Base-by-base conservation (phyloP, 2,888 invertebrate species). In the Lagria hirta region DNA sequence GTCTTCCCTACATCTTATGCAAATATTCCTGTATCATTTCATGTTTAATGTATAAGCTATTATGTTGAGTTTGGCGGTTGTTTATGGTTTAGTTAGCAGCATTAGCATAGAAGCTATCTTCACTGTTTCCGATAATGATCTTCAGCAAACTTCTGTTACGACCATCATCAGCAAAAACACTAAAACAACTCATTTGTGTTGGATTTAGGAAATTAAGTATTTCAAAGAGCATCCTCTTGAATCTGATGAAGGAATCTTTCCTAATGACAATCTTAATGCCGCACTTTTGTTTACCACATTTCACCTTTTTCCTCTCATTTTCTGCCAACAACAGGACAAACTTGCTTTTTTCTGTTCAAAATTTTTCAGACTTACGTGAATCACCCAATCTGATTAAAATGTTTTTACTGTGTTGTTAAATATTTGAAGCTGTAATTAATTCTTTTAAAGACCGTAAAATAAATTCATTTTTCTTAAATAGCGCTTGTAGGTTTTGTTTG, bases 21-120 rank as follows among this genome's bases (percentile, higher is more conserved):
- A 66, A 68, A 68, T 68, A 60, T 52, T 50, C 61, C 62, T 62
- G 63, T 65, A 65, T 66, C 63, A 58, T 64, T 65, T 63, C 64
- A 68, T 68, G 68, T 67, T 67, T 68, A 68, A 68, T 68, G 67
- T 67, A 67, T 68, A 67, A 66, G 67, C 66, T 65, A 68, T 67
- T 68, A 67, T 66, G 68, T 64, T 64, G 62, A 64, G 63, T 66
- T 66, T 58, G 63, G 66, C 60, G 62, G 62, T 66, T 66, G 68
- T 68, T 67, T 67, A 66, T 66, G 64, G 65, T 66, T 67, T 66
- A 64, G 64, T 65, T 66, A 64, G 60, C 62, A 60, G 55, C 62
- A 65, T 67, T 67, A 65, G 63, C 64, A 66, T 64, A 62, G 65
- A 58, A 60, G 59, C 59, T 60, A 63, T 61, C 61, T 58, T 58